Evolutionary conservation across 2,888 invertebrate species (phyloP).

Genomic region (Cataglyphis altisquamis): DNA sequence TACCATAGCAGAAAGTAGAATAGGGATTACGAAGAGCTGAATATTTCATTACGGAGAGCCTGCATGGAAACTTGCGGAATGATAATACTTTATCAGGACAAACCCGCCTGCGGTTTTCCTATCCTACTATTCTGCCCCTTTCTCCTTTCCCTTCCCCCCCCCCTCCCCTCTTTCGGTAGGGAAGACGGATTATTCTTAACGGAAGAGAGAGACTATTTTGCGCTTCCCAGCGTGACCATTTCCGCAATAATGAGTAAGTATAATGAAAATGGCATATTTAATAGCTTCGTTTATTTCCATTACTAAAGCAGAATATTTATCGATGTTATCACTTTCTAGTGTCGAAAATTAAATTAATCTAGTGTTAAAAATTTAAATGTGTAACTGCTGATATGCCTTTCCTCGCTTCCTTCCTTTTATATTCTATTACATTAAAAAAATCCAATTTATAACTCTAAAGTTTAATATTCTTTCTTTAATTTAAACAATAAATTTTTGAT

Average conservation of each 20-base stretch:
- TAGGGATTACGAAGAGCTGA: slow-evolving; percentile 74
- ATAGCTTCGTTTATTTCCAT: slow-evolving; percentile 30
- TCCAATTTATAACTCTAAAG: background rate
- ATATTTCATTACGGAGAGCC: slow-evolving; percentile 74
- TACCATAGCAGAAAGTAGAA: slow-evolving; percentile 66
- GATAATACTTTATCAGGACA: slow-evolving; percentile 75
- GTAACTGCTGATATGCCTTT: background rate
- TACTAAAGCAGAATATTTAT: slow-evolving; percentile 44
- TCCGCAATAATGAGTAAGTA: slow-evolving; percentile 38
- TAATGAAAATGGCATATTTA: slow-evolving; percentile 51
- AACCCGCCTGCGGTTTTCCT: slow-evolving; percentile 54
- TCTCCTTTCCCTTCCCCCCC: background rate
- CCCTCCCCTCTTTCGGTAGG: slow-evolving; percentile 12
- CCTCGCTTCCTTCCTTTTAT: background rate
- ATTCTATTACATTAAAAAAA: background rate
- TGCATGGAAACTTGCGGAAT: slow-evolving; percentile 73
- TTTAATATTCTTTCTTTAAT: background rate
- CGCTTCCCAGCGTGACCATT: slow-evolving; percentile 31
- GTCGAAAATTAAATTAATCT: slow-evolving; percentile 34
- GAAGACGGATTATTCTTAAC: slow-evolving; percentile 70
- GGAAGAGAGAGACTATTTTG: slow-evolving; percentile 66
- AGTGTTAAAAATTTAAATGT: slow-evolving; percentile 7
- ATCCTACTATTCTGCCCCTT: slow-evolving; percentile 50
- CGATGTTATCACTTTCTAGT: slow-evolving; percentile 4
- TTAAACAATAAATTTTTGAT: background rate